Evolutionary conservation across 2,797 vertebrate genomes (phyloP).

Genomic region (Falco concolor): DNA sequence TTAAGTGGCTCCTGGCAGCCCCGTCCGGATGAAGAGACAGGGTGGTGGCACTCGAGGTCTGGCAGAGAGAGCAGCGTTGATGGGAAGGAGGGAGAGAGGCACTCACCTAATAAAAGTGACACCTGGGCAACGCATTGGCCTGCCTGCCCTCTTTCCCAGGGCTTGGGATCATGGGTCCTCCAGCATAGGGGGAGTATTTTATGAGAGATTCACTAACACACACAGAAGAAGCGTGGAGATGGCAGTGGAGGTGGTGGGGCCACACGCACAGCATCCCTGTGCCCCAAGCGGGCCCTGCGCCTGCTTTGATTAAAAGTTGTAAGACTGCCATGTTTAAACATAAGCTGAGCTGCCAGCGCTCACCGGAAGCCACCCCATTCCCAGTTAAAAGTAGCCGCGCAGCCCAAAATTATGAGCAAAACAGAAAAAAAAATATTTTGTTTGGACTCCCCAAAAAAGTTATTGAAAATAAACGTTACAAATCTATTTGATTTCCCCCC

Average conservation of each 20-base stretch:
- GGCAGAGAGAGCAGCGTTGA: slow-evolving; percentile 7
- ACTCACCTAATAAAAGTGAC: slow-evolving; percentile 47
- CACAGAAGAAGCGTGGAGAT: fast-evolving
- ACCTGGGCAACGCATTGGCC: background rate
- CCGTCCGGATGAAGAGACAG: slow-evolving; percentile 11
- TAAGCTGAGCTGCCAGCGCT: background rate
- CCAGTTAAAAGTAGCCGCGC: background rate
- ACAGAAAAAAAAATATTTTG: background rate
- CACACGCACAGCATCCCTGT: fast-evolving
- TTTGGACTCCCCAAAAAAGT: background rate
- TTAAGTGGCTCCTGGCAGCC: slow-evolving; percentile 62
- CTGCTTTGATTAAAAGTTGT: background rate
- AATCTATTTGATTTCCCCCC: background rate
- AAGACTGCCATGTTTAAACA: fast-evolving
- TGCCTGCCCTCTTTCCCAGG: background rate
- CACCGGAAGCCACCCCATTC: background rate
- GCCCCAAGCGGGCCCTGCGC: fast-evolving
- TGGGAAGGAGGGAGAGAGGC: background rate
- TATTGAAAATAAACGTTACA: background rate
- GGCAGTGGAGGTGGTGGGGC: fast-evolving
- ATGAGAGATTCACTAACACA: fast-evolving
- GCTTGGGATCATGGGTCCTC: background rate
- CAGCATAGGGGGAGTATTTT: background rate
- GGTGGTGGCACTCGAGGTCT: slow-evolving; percentile 40
- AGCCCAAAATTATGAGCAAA: background rate